Base-by-base conservation (phyloP, 2,113 vertebrate species). In the Ciconia maguari region DNA sequence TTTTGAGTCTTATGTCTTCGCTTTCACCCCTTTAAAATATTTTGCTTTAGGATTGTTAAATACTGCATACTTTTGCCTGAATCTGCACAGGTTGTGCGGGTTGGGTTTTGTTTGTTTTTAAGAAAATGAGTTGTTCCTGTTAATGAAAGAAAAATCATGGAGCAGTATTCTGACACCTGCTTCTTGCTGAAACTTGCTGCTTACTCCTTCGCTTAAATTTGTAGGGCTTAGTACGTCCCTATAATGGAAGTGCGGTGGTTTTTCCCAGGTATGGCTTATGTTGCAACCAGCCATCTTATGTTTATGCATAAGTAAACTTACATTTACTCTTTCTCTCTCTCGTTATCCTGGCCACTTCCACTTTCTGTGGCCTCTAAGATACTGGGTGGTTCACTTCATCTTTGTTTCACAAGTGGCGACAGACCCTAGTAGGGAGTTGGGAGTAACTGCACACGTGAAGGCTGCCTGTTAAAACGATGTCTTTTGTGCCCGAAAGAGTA, bases 401-500 rank as follows among this genome's bases (percentile, higher is more conserved):
- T 82, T 16, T 80, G 57, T 16, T 25, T 41, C 44, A 4, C 29
- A 20, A 14, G 87, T 2, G 44, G 16, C 48, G 64, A 5, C 71
- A 51, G 77, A 41, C 36, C 18, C 65, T 38, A 1, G 49, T 2
- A 17, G 69, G 81, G 71, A 44, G 29, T 20, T 64, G 79, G 41
- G 14, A 54, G 16, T 22, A 42, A 1, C 64, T 24, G 61, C 36
- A 8, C 3, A 0, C 0, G 1, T 8, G 22, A 54, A 68, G 6
- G 0, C 42, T 25, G 66, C 14, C 46, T 42, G 32, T 3, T n/a
- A 16, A 11, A 1, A 1, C 42, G 0, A 3, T 7, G 6, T 1
- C 74, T n/a, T 14, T 11, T 80, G 68, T 76, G 76, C 81, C 60
- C 77, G 10, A 1, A 8, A 7, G 72, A 20, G 44, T 46, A 6